Base-by-base conservation (phyloP, 2,797 vertebrate genomes). In the Gobio occitaniae region DNA sequence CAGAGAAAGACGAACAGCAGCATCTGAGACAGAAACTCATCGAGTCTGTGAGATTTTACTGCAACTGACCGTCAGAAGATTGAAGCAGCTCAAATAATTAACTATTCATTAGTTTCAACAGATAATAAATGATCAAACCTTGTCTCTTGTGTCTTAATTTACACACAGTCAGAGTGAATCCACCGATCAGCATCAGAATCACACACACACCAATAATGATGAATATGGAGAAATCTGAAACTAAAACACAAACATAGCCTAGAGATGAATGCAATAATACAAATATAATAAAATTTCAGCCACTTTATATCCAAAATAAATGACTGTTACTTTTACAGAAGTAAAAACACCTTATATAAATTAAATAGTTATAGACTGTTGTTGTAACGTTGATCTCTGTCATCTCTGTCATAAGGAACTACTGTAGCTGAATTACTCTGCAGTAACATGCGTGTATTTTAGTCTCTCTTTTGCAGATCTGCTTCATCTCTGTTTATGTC, bases 151-250 rank as follows among this genome's bases (percentile, higher is more conserved):
- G 32, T 77, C 17, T 47, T 54, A 75, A 19, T 84, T 21, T 13
- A 76, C 21, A 76, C 13, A 13, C 84, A 48, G 32, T 80, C 59
- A 19, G 3, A 38, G 61, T 15, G n/a, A 80, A 87, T 75, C 76
- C 86, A 16, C 25, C 70, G 4, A 80, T 68, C 50, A 80, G 19
- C 19, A 84, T 44, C 17, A 63, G 48, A 77, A 29, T 44, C 56
- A 83, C 41, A 81, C 77, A 87, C 5, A 80, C 52, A 70, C 70
- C 19, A 59, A 52, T 61, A 32, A 65, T 52, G 77, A 85, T 44
- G 41, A 82, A 80, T 19, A 47, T 25, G 13, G 71, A 52, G 29
- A 15, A 56, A 83, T 17, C 81, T 83, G 71, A 29, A 19, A 13
- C 17, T 17, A 74, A 74, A 68, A 61, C 66, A 66, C 19, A 17